Conservation (phyloP, 2,797 vertebrate species). For the Gallinago stenura region DNA sequence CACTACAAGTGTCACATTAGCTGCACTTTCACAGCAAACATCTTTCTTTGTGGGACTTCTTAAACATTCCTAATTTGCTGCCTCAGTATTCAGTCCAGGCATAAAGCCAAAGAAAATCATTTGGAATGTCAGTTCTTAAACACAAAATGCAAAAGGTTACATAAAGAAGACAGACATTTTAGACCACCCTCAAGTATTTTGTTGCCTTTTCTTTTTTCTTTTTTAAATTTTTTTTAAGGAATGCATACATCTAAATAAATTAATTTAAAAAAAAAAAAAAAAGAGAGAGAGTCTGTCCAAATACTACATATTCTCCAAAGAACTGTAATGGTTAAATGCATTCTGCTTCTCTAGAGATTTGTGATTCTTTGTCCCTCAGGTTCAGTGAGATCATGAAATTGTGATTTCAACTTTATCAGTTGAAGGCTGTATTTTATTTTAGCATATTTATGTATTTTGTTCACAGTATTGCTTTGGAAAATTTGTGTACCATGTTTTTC, state of each 20-base stretch:
- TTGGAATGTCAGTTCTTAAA: slow-evolving; percentile 82
- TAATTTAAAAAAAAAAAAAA: neutral
- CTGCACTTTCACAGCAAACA: slow-evolving; percentile 80
- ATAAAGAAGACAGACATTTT: slow-evolving; percentile 80
- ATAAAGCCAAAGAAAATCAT: slow-evolving; percentile 84
- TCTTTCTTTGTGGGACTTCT: slow-evolving; percentile 80
- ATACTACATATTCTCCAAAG: slow-evolving; percentile 7
- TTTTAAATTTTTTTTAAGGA: neutral
- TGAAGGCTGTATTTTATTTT: neutral
- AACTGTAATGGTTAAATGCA: neutral
- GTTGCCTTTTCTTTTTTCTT: neutral
- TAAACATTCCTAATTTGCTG: slow-evolving; percentile 83
- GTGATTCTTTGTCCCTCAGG: neutral
- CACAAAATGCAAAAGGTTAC: slow-evolving; percentile 83
- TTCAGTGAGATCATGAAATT: slow-evolving; percentile 6
- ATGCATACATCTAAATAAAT: slow-evolving; percentile 39
- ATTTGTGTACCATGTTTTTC: neutral
- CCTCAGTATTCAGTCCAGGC: slow-evolving; percentile 83
- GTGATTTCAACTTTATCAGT: neutral
- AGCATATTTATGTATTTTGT: neutral
- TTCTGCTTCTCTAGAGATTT: slow-evolving; percentile 3
- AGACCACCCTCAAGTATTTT: slow-evolving; percentile 83
- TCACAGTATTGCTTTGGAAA: neutral
- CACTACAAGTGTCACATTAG: slow-evolving; percentile 72
- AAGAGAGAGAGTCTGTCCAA: neutral